A percentile compares a stretch with the other conserved stretches of the same genome.
Evolutionary conservation across 1,140 invertebrate genomes (phyloP).

Genomic region (Lordiphosa mommai): DNA sequence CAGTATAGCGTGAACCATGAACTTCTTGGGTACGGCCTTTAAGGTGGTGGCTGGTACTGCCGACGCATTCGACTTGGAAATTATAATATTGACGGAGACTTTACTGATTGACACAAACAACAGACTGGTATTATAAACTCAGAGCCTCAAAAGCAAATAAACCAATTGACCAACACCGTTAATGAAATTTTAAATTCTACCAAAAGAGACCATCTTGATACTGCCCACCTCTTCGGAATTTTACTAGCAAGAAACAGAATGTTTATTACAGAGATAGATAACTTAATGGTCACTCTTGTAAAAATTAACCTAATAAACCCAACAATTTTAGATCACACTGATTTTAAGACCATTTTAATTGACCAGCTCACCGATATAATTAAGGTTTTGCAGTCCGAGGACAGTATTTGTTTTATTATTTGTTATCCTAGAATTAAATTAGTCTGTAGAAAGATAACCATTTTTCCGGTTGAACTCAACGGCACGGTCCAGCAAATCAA

Average conservation of each 20-base stretch:
- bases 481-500: no score
- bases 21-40: constrained; percentile 6
- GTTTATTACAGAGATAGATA: constrained; percentile 1
- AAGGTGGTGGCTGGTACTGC: constrained; percentile 3
- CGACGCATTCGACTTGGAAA: not conserved
- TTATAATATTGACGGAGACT: not conserved
- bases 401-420: no score
- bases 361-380: no score
- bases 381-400: no score
- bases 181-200: not conserved
- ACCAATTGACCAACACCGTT: not conserved
- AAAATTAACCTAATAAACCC: constrained; percentile 4
- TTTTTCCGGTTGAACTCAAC: no score
- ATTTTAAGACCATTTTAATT: not conserved
- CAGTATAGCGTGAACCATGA: not conserved
- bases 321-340: constrained; percentile 5
- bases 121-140: constrained; percentile 2
- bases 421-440: no score
- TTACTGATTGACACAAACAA: constrained; percentile 2
- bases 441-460: no score
- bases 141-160: constrained; percentile 2
- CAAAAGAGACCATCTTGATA: no score
- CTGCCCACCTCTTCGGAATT: no score
- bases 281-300: constrained; percentile 11
- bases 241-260: no score